Base-by-base conservation (phyloP, 1,140 invertebrate genomes). In the Drosophila malerkotliana region DNA sequence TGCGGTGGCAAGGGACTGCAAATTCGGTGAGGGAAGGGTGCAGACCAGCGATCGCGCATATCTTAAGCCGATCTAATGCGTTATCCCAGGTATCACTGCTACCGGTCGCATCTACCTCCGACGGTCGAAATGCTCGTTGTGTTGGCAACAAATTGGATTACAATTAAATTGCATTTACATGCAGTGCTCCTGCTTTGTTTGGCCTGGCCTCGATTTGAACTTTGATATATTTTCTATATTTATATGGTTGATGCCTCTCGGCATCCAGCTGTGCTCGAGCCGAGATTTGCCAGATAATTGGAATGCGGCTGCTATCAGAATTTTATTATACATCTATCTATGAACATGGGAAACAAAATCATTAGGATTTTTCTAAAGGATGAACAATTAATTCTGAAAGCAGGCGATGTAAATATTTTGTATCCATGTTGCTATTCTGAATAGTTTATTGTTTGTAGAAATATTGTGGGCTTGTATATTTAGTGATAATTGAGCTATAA, bases 131-230 rank as follows among this genome's bases (percentile, higher is more conserved):
- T 54, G 52, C 54, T 58, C 59, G 53, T 56, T 67, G 61, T 54
- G 63, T 68, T 76, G 75, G 60, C 84, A 71, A 83, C 83, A 88
- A 88, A 88, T 88, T 88, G 83, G 83, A 88, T 88, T 88, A 88
- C 83, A 88, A 88, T 88, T 88, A 88, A 88, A 88, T 88, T 88
- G 54, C 67, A 88, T 88, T 88, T 88, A 83, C 83, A 83, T 88
- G 75, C 53, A 49, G 44, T 28, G 66, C 49, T 57, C 18, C 39
- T 54, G 48, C 58, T 66, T 83, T 83, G 80, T 79, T 79, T 60
- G 45, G 34, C 49, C 24, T 45, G 56, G 64, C 62, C 78, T 72
- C 82, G 87, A 87, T 85, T 88, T 79, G 77, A 81, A 64, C 60
- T 75, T 32, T 51, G 62, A 55, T 49, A 81, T 69, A 54, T 77